These are phyloP conservation scores for Cochlearius cochlearius DNA, from an alignment of 2,113 vertebrate species.

Conservation along the genomic window DNA sequence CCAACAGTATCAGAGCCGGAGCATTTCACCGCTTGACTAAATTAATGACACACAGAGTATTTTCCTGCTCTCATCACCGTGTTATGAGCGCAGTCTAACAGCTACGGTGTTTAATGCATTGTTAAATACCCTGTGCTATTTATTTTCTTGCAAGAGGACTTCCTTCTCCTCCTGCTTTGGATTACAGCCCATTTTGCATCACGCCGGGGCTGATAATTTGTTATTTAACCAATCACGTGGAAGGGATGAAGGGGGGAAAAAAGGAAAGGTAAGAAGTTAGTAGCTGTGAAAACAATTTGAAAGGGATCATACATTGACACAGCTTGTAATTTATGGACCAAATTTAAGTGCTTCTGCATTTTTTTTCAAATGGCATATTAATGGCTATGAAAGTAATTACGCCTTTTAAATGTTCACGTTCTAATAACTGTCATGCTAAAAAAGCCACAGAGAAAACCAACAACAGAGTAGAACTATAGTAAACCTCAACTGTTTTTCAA, in stretches of 20 bases:
- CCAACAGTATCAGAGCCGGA: background rate
- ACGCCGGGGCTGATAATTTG: background rate
- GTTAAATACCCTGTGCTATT: background rate
- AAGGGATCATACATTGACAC: background rate
- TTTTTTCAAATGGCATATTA: background rate
- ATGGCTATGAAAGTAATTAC: background rate
- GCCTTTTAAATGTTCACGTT: background rate
- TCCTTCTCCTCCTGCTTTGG: background rate
- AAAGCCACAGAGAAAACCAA: background rate
- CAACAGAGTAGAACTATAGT: background rate
- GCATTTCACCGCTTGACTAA: background rate
- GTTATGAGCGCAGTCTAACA: background rate
- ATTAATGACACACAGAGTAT: background rate
- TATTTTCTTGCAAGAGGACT: constrained; percentile 15
- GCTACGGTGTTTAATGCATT: background rate
- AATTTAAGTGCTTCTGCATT: background rate
- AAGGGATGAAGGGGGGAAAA: background rate
- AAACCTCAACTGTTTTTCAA: background rate
- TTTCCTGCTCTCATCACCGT: background rate
- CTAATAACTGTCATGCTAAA: background rate
- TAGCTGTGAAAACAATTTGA: background rate
- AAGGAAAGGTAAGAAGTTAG: background rate
- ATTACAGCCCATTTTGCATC: background rate
- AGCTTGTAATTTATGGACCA: background rate
- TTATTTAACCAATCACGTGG: background rate